A percentile compares a stretch with the other conserved stretches of the same genome.
Evolutionary conservation across 2,797 vertebrate genomes (phyloP).

Genomic region (Sarcoramphus papa): DNA sequence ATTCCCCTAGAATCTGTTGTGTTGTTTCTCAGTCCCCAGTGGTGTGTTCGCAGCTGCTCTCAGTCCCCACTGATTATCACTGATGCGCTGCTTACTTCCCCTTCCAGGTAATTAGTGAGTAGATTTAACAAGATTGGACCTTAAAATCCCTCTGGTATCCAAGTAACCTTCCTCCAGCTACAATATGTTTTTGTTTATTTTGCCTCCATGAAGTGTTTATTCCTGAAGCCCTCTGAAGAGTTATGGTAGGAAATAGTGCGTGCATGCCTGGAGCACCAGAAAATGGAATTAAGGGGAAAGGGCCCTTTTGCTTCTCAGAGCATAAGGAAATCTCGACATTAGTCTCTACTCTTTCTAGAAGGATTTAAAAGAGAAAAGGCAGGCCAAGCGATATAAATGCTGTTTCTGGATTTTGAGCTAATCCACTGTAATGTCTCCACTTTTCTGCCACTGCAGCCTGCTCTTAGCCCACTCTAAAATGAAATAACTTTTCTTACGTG

Average conservation of each 20-base stretch:
- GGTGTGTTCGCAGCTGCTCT: not conserved
- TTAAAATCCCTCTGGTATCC: constrained; percentile 33
- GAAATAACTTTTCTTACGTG: not conserved
- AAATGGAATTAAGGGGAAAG: not conserved
- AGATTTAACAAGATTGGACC: constrained; percentile 26
- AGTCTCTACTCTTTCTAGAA: not conserved
- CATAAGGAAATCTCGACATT: not conserved
- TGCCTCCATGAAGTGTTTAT: not conserved
- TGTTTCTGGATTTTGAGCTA: not conserved
- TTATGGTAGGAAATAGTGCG: not conserved
- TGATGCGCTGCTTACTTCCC: constrained; percentile 19
- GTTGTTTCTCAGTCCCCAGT: not conserved
- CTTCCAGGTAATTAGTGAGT: constrained; percentile 61
- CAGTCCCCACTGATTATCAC: not conserved
- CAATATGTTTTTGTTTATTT: constrained; percentile 20
- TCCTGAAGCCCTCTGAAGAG: not conserved
- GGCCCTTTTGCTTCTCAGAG: not conserved
- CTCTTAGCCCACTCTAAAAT: not conserved
- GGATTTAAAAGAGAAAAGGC: not conserved
- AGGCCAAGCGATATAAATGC: not conserved
- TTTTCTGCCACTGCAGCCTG: not conserved
- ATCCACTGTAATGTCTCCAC: not conserved
- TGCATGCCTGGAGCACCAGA: not conserved
- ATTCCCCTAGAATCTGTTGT: not conserved
- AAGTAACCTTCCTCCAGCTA: not conserved